Conservation (phyloP, 1,140 invertebrate genomes). For the Steinernema khuongi region DNA sequence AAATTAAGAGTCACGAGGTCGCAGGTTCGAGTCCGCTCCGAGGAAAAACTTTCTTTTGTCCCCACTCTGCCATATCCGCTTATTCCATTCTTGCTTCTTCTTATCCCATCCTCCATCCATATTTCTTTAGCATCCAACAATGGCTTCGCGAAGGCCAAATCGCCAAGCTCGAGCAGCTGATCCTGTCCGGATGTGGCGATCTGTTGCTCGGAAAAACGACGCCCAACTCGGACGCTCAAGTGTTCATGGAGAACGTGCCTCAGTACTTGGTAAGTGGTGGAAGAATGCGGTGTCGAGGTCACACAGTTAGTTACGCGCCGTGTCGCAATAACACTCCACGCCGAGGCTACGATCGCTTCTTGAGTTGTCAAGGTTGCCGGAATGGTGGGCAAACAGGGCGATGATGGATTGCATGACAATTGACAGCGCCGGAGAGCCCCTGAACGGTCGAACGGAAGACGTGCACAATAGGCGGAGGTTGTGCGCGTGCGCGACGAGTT, state of each 20-base stretch:
- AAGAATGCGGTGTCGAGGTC: not conserved
- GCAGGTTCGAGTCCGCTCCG: too few relatives aligned
- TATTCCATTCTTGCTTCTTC: too few relatives aligned
- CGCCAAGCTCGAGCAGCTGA: conserved; percentile 60
- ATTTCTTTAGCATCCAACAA: conserved; percentile 63
- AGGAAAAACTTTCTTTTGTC: too few relatives aligned
- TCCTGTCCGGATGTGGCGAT: conserved; percentile 62
- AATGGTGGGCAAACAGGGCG: not conserved
- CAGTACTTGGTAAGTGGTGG: conserved; percentile 67
- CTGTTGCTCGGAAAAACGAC: conserved; percentile 69
- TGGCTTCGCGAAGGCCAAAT: conserved; percentile 60
- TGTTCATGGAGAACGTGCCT: conserved; percentile 68
- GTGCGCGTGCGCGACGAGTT: not conserved
- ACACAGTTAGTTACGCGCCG: not conserved
- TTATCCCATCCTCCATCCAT: too few relatives aligned
- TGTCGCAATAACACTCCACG: conserved; percentile 7
- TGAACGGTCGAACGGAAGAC: conserved; percentile 16
- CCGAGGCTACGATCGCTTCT: not conserved
- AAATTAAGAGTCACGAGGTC: too few relatives aligned
- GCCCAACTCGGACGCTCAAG: conserved; percentile 66
- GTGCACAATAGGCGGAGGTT: not conserved
- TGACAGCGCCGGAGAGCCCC: not conserved
- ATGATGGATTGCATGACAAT: conserved; percentile 6
- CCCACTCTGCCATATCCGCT: too few relatives aligned
- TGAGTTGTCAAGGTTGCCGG: not conserved